These are phyloP conservation scores for Ptilodon capucinus DNA, from an alignment of 2,888 invertebrate species.

Conservation along the genomic window DNA sequence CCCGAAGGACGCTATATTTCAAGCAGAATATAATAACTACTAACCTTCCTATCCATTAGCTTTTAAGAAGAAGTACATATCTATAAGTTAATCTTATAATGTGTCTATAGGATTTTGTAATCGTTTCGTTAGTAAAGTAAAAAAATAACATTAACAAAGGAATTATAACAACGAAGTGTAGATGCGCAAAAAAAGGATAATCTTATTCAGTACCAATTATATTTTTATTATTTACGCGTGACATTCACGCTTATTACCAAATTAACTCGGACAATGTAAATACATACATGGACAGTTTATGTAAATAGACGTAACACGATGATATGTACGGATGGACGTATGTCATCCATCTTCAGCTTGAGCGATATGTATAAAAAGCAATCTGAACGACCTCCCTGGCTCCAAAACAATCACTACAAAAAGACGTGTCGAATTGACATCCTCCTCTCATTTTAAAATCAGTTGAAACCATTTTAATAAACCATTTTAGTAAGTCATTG, in stretches of 20 bases:
- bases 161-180: not conserved
- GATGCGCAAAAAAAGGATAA: not conserved
- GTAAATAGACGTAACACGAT: not conserved
- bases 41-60: too few relatives aligned
- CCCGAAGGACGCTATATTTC: not conserved
- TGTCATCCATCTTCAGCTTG: not conserved
- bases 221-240: not conserved
- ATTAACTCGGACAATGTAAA: not conserved
- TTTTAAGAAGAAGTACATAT: not conserved
- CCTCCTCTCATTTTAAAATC: conserved; percentile 18
- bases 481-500: too few relatives aligned
- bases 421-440: conserved; percentile 11
- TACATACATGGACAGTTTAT: not conserved
- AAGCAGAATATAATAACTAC: too few relatives aligned
- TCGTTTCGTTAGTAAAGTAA: too few relatives aligned
- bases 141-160: too few relatives aligned
- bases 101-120: too few relatives aligned
- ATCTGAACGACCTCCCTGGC: conserved; percentile 22
- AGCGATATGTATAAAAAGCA: not conserved
- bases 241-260: not conserved
- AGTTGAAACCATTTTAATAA: too few relatives aligned
- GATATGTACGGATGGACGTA: not conserved
- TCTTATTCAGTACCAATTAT: not conserved
- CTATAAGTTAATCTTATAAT: too few relatives aligned
- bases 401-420: too few relatives aligned